Evolutionary conservation across 2,113 vertebrate genomes (phyloP).

Genomic region (Tinamus guttatus): DNA sequence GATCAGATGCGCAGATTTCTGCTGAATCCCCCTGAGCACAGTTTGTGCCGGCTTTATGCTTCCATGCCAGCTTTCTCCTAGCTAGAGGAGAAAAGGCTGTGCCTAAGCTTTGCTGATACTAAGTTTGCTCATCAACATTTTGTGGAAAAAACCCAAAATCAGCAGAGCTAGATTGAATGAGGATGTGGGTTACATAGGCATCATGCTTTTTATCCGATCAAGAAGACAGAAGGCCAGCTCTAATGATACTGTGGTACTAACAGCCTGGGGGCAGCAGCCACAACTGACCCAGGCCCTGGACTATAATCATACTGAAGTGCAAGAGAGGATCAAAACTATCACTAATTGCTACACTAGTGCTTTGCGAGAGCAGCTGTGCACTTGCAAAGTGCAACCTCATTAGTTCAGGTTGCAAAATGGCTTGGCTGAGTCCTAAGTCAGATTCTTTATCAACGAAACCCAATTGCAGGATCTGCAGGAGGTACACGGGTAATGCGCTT

Average conservation of each 20-base stretch:
- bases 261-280: fast-evolving
- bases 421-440: not conserved
- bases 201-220: not conserved
- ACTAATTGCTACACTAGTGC: fast-evolving
- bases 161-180: not conserved
- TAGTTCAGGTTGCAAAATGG: not conserved
- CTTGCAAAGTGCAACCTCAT: not conserved
- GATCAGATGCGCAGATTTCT: not conserved
- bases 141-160: not conserved
- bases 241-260: not conserved
- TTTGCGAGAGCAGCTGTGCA: not conserved
- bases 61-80: not conserved
- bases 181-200: not conserved
- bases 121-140: not conserved
- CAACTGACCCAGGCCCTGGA: not conserved
- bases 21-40: not conserved
- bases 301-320: not conserved
- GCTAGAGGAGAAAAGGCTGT: not conserved
- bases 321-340: not conserved
- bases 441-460: not conserved
- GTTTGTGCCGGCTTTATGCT: not conserved
- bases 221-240: not conserved
- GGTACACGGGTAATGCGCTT: not conserved
- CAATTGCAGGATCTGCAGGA: not conserved
- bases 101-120: not conserved